Percentiles rank a stretch among this genome's conserved stretches.
Evolutionary conservation across 64 coral and sea anemone species (phyloP).

Genomic region (Pocillopora damicornis): DNA sequence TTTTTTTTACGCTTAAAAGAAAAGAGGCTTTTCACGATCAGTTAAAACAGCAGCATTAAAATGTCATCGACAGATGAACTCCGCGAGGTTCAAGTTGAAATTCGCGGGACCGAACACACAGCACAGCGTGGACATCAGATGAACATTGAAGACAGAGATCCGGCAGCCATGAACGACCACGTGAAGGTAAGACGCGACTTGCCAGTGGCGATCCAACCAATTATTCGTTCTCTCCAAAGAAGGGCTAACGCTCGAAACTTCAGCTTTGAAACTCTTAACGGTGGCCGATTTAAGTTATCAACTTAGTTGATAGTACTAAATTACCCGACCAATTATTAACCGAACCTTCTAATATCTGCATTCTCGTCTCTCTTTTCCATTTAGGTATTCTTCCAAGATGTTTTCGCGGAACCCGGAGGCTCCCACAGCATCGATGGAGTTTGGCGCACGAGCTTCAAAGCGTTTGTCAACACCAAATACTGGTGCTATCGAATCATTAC

Average conservation of each 20-base stretch:
- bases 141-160: constrained; percentile 48
- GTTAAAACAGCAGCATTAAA: background rate
- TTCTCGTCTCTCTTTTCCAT: background rate
- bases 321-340: background rate
- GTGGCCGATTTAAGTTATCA: no score
- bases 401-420: constrained; percentile 68
- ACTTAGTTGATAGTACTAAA: no score
- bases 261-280: no score
- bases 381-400: constrained; percentile 80
- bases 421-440: constrained; percentile 67
- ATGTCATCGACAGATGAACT: constrained; percentile 22
- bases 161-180: constrained; percentile 56
- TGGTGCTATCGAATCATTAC: constrained; percentile 74
- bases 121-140: constrained; percentile 48
- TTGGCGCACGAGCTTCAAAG: constrained; percentile 55
- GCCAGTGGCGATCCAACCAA: background rate
- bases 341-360: background rate
- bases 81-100: constrained; percentile 10
- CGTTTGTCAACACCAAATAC: constrained; percentile 69
- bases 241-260: no score
- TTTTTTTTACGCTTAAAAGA: background rate
- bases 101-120: constrained; percentile 25
- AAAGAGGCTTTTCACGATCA: background rate
- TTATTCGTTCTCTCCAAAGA: background rate
- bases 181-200: constrained; percentile 33